phyloP scores from a whole-genome alignment of 2,797 vertebrate genomes.

The Chloroceryle inda region DNA sequence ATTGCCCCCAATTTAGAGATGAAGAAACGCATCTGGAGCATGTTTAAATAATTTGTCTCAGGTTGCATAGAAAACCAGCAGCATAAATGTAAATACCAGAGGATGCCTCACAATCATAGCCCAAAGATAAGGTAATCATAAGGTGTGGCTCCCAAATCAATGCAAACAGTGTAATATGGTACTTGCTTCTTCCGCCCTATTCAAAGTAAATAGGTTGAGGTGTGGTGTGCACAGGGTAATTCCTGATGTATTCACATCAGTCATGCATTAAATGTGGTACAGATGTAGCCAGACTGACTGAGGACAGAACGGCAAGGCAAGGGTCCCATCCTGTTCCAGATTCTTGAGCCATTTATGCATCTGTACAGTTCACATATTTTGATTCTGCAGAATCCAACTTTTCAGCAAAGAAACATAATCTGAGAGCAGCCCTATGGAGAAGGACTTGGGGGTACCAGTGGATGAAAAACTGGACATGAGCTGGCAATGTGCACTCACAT shows the following conservation, averaged over 20 bases:
- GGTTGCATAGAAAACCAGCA: neutral
- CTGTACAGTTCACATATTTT: neutral
- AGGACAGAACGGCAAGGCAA: neutral
- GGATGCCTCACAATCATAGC: slow-evolving; percentile 29
- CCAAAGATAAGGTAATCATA: slow-evolving; percentile 67
- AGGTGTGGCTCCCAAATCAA: slow-evolving; percentile 47
- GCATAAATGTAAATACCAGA: neutral
- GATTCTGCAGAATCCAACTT: neutral
- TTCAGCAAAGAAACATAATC: neutral
- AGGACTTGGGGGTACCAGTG: no score
- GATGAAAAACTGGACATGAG: neutral
- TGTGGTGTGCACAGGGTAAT: neutral
- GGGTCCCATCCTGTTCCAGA: neutral
- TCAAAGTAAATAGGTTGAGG: slow-evolving; percentile 47
- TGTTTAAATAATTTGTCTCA: neutral
- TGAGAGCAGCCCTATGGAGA: neutral
- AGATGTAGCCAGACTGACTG: neutral
- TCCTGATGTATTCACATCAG: neutral
- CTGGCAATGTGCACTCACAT: fast-evolving
- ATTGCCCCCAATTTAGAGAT: slow-evolving; percentile 8
- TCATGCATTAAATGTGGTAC: neutral
- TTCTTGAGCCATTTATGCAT: neutral
- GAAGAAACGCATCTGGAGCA: neutral
- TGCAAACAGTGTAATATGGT: neutral
- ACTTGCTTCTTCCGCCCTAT: slow-evolving; percentile 3